Percentiles rank a stretch among this genome's conserved stretches.
These are phyloP conservation scores for Plotosus lineatus DNA, from an alignment of 2,113 vertebrate genomes.

Conservation along the genomic window DNA sequence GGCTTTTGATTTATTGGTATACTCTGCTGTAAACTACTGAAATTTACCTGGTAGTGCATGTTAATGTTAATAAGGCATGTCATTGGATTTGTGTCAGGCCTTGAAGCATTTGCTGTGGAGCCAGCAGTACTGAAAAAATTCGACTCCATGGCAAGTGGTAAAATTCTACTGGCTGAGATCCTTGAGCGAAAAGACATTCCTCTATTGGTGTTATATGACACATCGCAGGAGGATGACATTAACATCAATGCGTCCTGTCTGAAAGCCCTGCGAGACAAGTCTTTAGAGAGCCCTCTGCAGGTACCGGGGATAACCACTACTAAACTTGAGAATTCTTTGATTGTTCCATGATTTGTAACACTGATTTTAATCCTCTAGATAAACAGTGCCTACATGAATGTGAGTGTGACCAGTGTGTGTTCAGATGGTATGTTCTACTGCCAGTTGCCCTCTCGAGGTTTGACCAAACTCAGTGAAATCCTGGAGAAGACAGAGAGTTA, in stretches of 20 bases:
- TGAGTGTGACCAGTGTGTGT: slow-evolving; percentile 86
- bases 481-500: slow-evolving; percentile 83
- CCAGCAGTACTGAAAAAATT: slow-evolving; percentile 82
- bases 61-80: neutral
- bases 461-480: slow-evolving; percentile 79
- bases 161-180: slow-evolving; percentile 91
- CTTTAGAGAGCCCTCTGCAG: slow-evolving; percentile 81
- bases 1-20: neutral
- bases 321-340: neutral
- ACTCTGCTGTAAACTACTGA: neutral
- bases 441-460: slow-evolving; percentile 87
- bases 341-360: neutral
- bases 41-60: neutral
- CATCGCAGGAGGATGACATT: slow-evolving; percentile 93
- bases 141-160: slow-evolving; percentile 83
- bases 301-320: slow-evolving; percentile 61
- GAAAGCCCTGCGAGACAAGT: slow-evolving; percentile 84
- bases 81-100: slow-evolving; percentile 69
- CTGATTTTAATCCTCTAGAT: slow-evolving; percentile 67
- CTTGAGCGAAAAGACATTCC: slow-evolving; percentile 81
- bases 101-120: slow-evolving; percentile 86
- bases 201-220: slow-evolving; percentile 91
- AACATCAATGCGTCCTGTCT: slow-evolving; percentile 93
- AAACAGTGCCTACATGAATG: slow-evolving; percentile 82
- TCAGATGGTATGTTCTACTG: slow-evolving; percentile 92